Base-by-base conservation (phyloP, 1,140 invertebrate species). In the Halyomorpha halys region DNA sequence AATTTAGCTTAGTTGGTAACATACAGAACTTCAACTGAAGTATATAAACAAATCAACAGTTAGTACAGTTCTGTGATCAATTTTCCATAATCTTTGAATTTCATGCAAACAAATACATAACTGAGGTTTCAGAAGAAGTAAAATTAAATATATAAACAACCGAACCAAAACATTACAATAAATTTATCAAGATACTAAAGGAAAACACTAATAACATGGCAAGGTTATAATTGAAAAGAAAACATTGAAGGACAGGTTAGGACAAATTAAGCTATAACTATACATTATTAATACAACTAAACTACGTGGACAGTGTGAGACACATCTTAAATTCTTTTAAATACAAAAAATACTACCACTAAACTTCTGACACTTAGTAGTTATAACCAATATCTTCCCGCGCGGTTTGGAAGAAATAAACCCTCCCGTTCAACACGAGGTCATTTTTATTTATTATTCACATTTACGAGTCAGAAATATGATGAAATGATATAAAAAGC, bases 311-410 rank as follows among this genome's bases (percentile, higher is more conserved):
- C 34, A 39, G 34, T 34, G 18, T 53, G 19, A 19, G 25, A 18
- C 14, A 63, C n/a, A 18, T 18, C 5, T 54, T 53, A 39, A 51
- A 34, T 19, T 19, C 16, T 53, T 53, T 34, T 34, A 34, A 39
- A 18, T 54, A 30, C 34, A 15, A 27, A 63, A n/a, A 6, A 63
- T 39, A 39, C 34, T 39, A 39, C 34, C 34, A 39, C 5, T 39
- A 39, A 39, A 39, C 47, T 19, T 53, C n/a, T 63, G 39, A 53
- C 19, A 27, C 27, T 53, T 30, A 53, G 27, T 30, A 30, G 25
- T 39, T 54, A 65, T 45, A 54, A 53, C 64, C 44, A 66, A 62
- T 53, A 68, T 65, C 59, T 70, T 70, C 69, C 67, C 69, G 69
- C 69, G 69, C 69, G 67, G 69, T 68, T 66, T 54, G 34, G 27